These are phyloP conservation scores for Rhodinocichla rosea DNA, from an alignment of 2,113 vertebrate genomes.

Conservation along the genomic window DNA sequence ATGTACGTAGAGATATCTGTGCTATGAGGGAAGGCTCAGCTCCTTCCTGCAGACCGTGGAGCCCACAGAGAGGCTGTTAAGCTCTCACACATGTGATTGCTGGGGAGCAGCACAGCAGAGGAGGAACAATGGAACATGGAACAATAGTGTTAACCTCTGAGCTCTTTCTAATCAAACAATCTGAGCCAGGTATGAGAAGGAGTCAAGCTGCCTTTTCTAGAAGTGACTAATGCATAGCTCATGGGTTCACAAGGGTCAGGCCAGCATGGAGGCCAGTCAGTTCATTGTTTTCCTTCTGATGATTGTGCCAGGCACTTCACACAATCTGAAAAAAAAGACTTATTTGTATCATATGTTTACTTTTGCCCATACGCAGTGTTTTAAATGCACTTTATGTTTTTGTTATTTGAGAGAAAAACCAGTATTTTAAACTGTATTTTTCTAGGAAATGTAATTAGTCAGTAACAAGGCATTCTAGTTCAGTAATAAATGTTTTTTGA, in stretches of 20 bases:
- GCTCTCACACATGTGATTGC: background rate
- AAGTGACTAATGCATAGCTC: background rate
- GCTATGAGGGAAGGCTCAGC: background rate
- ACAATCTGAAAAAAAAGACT: background rate
- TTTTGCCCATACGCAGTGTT: background rate
- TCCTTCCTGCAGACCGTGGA: background rate
- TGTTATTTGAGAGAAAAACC: background rate
- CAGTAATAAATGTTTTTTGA: background rate
- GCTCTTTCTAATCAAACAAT: background rate
- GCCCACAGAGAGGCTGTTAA: fast-evolving
- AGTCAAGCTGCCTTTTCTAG: background rate
- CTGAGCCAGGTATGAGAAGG: background rate
- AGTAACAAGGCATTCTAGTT: background rate
- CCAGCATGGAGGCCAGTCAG: background rate
- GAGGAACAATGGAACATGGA: background rate
- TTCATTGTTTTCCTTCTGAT: background rate
- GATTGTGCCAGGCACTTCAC: background rate
- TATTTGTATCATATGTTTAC: background rate
- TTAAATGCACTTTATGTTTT: conserved; percentile 49
- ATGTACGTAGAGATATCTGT: background rate
- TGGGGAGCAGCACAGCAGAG: background rate
- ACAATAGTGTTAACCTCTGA: background rate
- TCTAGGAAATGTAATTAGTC: background rate
- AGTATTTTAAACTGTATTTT: conserved; percentile 17
- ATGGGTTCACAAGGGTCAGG: background rate